phyloP scores from a whole-genome alignment of 1,140 invertebrate genomes.

The Aphis gossypii region DNA sequence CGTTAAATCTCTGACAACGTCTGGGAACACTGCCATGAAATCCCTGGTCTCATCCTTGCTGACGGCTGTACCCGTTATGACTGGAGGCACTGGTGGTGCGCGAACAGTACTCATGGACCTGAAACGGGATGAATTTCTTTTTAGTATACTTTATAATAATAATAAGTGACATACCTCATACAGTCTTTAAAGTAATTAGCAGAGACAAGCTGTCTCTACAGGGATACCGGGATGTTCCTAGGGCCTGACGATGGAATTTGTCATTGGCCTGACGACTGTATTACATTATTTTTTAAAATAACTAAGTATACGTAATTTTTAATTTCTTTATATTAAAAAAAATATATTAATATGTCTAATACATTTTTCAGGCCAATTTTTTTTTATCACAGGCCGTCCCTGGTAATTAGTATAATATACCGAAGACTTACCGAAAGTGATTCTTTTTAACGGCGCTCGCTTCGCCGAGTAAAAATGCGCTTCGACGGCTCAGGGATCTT shows the following conservation, averaged over 20 bases:
- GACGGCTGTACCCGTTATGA: conserved; percentile 69
- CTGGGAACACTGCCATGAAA: conserved; percentile 86
- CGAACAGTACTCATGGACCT: conserved; percentile 31
- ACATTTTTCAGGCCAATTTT: too few relatives aligned
- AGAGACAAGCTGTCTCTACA: too few relatives aligned
- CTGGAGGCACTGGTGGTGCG: conserved; percentile 65
- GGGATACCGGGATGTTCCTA: too few relatives aligned
- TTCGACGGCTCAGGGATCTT: neutral
- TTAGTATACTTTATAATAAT: neutral
- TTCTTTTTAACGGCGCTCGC: neutral
- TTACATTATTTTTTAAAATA: too few relatives aligned
- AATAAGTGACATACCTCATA: neutral
- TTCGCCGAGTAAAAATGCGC: neutral
- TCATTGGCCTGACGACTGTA: too few relatives aligned
- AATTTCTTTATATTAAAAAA: too few relatives aligned
- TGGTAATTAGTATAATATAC: too few relatives aligned
- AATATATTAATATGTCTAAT: too few relatives aligned
- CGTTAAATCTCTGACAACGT: conserved; percentile 82
- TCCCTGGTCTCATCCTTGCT: conserved; percentile 83
- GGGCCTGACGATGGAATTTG: too few relatives aligned
- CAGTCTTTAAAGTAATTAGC: neutral
- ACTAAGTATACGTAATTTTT: too few relatives aligned
- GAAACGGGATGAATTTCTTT: neutral
- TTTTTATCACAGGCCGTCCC: too few relatives aligned
- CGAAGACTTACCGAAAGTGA: neutral